phyloP scores from a whole-genome alignment of 2,797 vertebrate species.

The Rhabdomys pumilio region DNA sequence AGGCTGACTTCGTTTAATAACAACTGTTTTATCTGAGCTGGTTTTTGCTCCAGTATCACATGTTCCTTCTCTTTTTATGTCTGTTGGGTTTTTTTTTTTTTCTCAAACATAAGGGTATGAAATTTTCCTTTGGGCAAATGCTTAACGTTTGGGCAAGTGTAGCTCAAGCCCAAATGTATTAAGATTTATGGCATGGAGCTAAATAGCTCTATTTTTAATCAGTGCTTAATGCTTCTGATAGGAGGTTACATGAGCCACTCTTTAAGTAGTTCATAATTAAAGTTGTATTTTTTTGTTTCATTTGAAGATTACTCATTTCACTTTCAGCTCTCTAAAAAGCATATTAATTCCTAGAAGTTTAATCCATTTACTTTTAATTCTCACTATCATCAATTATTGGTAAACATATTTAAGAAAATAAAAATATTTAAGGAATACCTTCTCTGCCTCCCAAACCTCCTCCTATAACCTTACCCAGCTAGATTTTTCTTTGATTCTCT shows the following conservation, averaged over 20 bases:
- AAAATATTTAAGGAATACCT: slow-evolving; percentile 21
- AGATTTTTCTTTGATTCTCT: slow-evolving; percentile 37
- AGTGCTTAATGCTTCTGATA: background rate
- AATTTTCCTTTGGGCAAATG: background rate
- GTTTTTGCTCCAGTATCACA: slow-evolving; percentile 15
- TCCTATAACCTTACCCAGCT: background rate
- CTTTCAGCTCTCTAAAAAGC: slow-evolving; percentile 8
- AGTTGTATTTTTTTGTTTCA: slow-evolving; percentile 48
- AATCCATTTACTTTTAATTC: background rate
- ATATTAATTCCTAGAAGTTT: slow-evolving; percentile 9
- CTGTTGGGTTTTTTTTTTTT: background rate
- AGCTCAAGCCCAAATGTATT: background rate
- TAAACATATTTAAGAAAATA: slow-evolving; percentile 1
- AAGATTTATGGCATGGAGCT: slow-evolving; percentile 8
- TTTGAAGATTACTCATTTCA: slow-evolving; percentile 54
- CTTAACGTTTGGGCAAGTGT: background rate
- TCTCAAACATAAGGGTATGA: background rate
- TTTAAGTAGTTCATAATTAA: slow-evolving; percentile 36
- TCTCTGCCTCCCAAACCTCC: background rate
- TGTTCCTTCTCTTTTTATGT: slow-evolving; percentile 31
- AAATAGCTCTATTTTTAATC: slow-evolving; percentile 28
- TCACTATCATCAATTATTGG: background rate
- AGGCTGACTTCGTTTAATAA: slow-evolving; percentile 58
- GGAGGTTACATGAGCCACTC: background rate
- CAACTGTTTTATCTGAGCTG: slow-evolving; percentile 32